phyloP scores from a whole-genome alignment of 2,888 invertebrate genomes.

The Iphiclides podalirius region DNA sequence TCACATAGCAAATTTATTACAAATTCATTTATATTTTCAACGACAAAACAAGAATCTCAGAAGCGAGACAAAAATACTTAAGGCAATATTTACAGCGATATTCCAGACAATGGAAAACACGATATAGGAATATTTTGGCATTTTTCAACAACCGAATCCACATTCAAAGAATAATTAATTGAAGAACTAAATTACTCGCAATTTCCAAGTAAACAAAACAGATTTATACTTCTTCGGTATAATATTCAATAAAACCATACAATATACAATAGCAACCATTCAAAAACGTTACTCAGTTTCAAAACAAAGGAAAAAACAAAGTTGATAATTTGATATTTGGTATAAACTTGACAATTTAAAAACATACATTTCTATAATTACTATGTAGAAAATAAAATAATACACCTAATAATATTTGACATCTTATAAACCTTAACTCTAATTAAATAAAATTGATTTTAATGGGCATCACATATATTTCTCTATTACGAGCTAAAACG shows the following conservation, averaged over 20 bases:
- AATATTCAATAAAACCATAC: too few relatives aligned
- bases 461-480: not conserved
- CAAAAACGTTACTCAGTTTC: not conserved
- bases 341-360: not conserved
- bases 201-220: not conserved
- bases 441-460: not conserved
- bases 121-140: not conserved
- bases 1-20: conserved; percentile 64
- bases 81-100: conserved; percentile 5
- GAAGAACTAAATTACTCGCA: not conserved
- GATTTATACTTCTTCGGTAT: not conserved
- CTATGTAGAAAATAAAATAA: not conserved
- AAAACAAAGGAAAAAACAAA: too few relatives aligned
- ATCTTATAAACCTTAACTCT: not conserved
- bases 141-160: not conserved
- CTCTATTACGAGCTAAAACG: not conserved
- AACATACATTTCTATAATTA: not conserved
- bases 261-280: not conserved
- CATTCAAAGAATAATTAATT: not conserved
- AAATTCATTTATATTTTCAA: conserved; percentile 45
- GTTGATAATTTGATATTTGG: not conserved
- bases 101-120: not conserved
- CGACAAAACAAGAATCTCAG: conserved; percentile 18
- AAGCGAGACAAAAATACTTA: conserved; percentile 17
- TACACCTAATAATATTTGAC: not conserved